Conservation (phyloP, 2,888 invertebrate species). For the Dioctria rufipes region DNA sequence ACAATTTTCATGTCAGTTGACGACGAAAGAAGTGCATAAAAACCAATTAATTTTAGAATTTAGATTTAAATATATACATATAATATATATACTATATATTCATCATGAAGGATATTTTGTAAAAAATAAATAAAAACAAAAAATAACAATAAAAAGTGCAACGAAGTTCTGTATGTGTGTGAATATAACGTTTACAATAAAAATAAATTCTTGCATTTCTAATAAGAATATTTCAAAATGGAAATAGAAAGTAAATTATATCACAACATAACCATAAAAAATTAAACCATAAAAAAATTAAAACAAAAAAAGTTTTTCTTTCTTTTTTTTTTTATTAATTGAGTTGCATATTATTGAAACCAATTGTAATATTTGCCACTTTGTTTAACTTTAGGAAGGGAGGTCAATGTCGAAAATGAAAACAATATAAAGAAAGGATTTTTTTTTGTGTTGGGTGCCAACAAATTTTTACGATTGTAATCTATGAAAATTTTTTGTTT, state of each 20-base stretch:
- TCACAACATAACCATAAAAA: conserved; percentile 19
- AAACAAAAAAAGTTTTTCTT: too few relatives aligned
- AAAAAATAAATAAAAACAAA: background rate
- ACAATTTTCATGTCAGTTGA: conserved; percentile 48
- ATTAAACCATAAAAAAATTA: background rate
- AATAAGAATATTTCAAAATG: conserved; percentile 32
- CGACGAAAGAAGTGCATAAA: conserved; percentile 34
- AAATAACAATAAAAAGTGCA: conserved; percentile 52
- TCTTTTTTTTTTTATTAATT: too few relatives aligned
- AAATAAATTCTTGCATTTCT: conserved; percentile 41
- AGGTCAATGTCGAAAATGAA: too few relatives aligned
- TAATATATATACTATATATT: background rate
- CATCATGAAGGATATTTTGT: conserved; percentile 46
- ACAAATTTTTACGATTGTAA: too few relatives aligned
- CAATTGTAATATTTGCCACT: too few relatives aligned
- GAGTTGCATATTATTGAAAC: too few relatives aligned
- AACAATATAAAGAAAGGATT: too few relatives aligned
- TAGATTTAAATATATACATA: background rate
- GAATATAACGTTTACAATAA: conserved; percentile 31
- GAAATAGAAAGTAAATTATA: conserved; percentile 20
- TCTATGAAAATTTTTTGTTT: too few relatives aligned
- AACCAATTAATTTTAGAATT: conserved; percentile 37
- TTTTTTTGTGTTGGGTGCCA: too few relatives aligned
- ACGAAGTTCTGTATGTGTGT: conserved; percentile 32
- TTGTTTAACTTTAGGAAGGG: too few relatives aligned